Evolutionary conservation across 2,888 invertebrate genomes (phyloP), one percentile per base, ranked within the genome.

Genomic region (Nebria salina): DNA sequence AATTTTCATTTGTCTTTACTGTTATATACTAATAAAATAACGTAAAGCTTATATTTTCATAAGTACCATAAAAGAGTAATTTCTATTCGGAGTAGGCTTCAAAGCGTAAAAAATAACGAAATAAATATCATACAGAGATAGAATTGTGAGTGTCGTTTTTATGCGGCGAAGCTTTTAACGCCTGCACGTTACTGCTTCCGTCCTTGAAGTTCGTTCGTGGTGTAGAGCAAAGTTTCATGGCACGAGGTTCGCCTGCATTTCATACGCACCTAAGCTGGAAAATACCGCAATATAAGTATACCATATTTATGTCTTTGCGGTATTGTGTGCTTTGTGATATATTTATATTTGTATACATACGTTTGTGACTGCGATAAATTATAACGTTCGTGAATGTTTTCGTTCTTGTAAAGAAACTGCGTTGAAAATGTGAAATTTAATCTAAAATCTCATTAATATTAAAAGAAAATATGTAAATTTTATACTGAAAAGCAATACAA

Each of bases 121-220:
- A 73, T 73, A 73, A 43, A 78, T 78, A 65, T 73, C 65, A 78
- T 78, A 78, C 73, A 65, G 73, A 42, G 41, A 26, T 34, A 66
- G 25, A 20, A 43, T 41, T 66, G 42, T 66, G 76, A 74, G 79
- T 79, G 75, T 75, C 68, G 25, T 79, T 74, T 79, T 79, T 79
- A 79, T 79, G 75, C 75, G 73, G 75, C 13, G 43, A 79, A 79
- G 79, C 79, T 79, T 78, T 78, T 78, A 78, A 78, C 65, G 73
- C 78, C 66, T 42, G 5, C 64, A 34, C 72, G 73, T 25, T 72
- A 7, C 26, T 25, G 72, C 25, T 72, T 25, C 72, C 72, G 72
- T 20, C 26, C 72, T 20, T n/a, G n/a, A 8, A 34, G n/a, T 13
- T 20, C 20, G 20, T 20, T 20, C 20, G 20, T 20, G 20, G 72